Conservation (phyloP, 2,113 vertebrate genomes). For the Clarias macrocephalus region DNA sequence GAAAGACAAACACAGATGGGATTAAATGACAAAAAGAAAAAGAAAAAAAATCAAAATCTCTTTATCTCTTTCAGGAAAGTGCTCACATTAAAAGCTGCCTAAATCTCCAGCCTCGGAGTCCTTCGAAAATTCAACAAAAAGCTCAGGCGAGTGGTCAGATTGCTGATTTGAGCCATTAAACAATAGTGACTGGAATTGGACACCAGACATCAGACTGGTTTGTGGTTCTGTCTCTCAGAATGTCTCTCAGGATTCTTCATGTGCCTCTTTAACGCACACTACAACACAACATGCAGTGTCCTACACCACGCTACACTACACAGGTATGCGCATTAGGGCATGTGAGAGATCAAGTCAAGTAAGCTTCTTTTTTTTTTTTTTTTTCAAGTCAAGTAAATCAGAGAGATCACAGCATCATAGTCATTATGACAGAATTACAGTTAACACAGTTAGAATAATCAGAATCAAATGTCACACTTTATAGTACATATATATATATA, state of each 20-base stretch:
- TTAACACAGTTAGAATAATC: neutral
- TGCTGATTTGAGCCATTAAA: conserved; percentile 27
- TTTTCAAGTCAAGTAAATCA: too few species aligned
- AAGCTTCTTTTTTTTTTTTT: too few species aligned
- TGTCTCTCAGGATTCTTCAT: neutral
- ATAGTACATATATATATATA: too few species aligned
- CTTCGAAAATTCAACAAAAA: conserved; percentile 36
- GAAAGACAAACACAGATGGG: conserved; percentile 78
- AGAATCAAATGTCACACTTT: neutral
- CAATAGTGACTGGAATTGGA: conserved; percentile 28
- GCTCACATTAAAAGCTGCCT: conserved; percentile 54
- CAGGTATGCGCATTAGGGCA: neutral
- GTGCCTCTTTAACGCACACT: neutral
- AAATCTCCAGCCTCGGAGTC: conserved; percentile 17
- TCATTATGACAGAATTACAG: neutral
- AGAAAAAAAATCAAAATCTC: too few species aligned
- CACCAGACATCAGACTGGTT: neutral
- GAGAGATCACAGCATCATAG: neutral
- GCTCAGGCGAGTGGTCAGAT: conserved; percentile 24
- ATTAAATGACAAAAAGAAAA: conserved; percentile 75
- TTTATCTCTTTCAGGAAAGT: conserved; percentile 45
- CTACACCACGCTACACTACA: neutral
- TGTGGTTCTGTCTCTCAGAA: neutral
- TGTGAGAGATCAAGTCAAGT: neutral
- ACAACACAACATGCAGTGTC: neutral